A percentile compares a stretch with the other conserved stretches of the same genome.
Evolutionary conservation across 2,797 vertebrate species (phyloP).

Genomic region (Characodon lateralis): DNA sequence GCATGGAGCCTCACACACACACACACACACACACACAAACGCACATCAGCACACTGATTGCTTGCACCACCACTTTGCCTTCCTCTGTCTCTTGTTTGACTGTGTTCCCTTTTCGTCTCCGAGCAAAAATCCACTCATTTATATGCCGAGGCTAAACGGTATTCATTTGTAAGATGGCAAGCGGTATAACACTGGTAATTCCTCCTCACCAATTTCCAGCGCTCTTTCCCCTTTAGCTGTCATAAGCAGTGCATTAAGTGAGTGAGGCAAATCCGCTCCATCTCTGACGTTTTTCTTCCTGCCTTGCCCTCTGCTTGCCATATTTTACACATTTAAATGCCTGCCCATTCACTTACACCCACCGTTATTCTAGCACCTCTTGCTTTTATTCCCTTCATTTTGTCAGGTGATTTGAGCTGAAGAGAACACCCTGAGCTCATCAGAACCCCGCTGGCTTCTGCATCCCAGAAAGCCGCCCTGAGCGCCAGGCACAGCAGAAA

Average conservation of each 20-base stretch:
- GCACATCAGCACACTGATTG: constrained; percentile 73
- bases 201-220: constrained; percentile 88
- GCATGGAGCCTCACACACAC: constrained; percentile 67
- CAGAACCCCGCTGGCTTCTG: constrained; percentile 90
- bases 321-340: constrained; percentile 94
- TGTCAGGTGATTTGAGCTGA: constrained; percentile 78
- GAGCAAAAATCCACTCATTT: constrained; percentile 90
- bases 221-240: constrained; percentile 85
- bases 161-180: constrained; percentile 88
- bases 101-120: constrained; percentile 68
- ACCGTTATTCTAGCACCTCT: constrained; percentile 58
- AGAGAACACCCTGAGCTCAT: constrained; percentile 89
- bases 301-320: constrained; percentile 82
- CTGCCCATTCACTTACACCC: constrained; percentile 88
- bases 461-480: constrained; percentile 85
- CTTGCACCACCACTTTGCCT: constrained; percentile 70
- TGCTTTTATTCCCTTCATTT: constrained; percentile 54
- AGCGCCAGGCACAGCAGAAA: constrained; percentile 78
- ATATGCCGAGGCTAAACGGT: constrained; percentile 89
- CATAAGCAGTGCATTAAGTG: constrained; percentile 94
- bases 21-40: constrained; percentile 44
- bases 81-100: constrained; percentile 68
- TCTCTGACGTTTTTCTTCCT: constrained; percentile 47
- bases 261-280: constrained; percentile 90
- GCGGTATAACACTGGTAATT: constrained; percentile 88